A percentile compares a stretch with the other conserved stretches of the same genome.
Conservation (phyloP, 1,140 invertebrate species). For the Drosophila santomea region DNA sequence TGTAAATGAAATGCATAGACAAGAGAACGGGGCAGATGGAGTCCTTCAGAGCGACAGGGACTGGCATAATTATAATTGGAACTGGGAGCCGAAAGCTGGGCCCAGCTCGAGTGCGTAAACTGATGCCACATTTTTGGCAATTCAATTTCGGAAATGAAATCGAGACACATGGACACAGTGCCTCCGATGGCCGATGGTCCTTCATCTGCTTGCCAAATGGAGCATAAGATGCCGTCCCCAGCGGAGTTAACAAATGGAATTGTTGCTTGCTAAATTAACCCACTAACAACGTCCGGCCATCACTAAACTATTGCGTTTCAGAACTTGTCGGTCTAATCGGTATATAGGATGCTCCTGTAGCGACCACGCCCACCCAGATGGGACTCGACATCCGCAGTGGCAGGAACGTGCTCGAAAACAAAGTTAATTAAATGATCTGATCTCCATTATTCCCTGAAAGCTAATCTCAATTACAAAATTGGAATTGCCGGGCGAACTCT, state of each 20-base stretch:
- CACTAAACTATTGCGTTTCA: slow-evolving; percentile 67
- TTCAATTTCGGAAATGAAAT: slow-evolving; percentile 65
- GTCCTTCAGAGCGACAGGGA: slow-evolving; percentile 50
- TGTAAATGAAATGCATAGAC: slow-evolving; percentile 70
- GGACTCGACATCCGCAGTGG: slow-evolving; percentile 59
- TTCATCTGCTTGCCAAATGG: slow-evolving; percentile 52
- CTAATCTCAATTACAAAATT: slow-evolving; percentile 84
- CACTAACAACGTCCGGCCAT: slow-evolving; percentile 23
- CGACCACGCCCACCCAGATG: slow-evolving; percentile 41
- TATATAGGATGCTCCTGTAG: background rate
- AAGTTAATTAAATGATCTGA: slow-evolving; percentile 84
- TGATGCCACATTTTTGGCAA: slow-evolving; percentile 58
- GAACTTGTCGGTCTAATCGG: slow-evolving; percentile 59
- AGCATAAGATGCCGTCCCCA: slow-evolving; percentile 55
- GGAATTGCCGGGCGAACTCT: slow-evolving; percentile 65
- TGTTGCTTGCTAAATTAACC: slow-evolving; percentile 66
- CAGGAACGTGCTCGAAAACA: slow-evolving; percentile 72
- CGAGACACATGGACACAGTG: slow-evolving; percentile 35
- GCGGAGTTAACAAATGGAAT: slow-evolving; percentile 74
- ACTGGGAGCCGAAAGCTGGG: slow-evolving; percentile 29
- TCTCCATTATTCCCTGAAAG: slow-evolving; percentile 82
- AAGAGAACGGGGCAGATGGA: slow-evolving; percentile 47
- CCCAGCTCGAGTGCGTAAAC: slow-evolving; percentile 20
- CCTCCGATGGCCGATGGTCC: background rate
- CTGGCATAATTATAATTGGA: slow-evolving; percentile 65